Conservation (phyloP, 1,140 invertebrate species). For the Polypedilum vanderplanki region DNA sequence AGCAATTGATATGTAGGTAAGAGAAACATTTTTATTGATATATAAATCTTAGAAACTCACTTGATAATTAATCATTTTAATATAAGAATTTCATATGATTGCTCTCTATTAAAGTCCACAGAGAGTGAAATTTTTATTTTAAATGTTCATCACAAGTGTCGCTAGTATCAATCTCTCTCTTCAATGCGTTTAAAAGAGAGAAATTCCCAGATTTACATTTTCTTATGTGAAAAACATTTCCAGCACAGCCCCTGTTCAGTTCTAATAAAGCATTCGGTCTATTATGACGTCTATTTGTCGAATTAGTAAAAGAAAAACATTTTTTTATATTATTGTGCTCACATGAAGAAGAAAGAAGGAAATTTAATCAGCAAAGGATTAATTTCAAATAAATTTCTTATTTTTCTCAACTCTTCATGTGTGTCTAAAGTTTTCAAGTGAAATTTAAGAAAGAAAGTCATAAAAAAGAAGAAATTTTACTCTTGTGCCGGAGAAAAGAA, state of each 20-base stretch:
- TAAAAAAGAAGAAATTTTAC: constrained; percentile 14
- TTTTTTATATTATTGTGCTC: not conserved
- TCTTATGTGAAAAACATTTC: not conserved
- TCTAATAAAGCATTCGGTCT: not conserved
- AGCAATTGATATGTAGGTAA: not conserved
- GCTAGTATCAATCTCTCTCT: not conserved
- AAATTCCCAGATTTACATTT: no score
- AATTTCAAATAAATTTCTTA: not conserved
- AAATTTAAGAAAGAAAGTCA: constrained; percentile 4
- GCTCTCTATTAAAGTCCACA: no score
- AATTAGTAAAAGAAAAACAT: not conserved
- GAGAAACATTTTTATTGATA: no score
- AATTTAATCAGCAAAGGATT: not conserved
- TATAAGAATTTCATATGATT: not conserved
- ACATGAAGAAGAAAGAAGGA: not conserved
- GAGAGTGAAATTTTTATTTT: not conserved
- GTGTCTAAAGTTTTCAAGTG: not conserved
- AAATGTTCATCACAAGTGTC: not conserved
- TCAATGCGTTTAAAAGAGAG: not conserved
- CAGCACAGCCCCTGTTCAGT: constrained; percentile 3
- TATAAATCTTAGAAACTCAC: no score
- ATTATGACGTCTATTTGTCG: not conserved
- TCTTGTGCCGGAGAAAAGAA: not conserved
- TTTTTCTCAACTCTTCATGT: not conserved
- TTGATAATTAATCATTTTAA: not conserved